These are phyloP conservation scores for Edolisoma coerulescens DNA, from an alignment of 2,113 vertebrate species.

Conservation along the genomic window DNA sequence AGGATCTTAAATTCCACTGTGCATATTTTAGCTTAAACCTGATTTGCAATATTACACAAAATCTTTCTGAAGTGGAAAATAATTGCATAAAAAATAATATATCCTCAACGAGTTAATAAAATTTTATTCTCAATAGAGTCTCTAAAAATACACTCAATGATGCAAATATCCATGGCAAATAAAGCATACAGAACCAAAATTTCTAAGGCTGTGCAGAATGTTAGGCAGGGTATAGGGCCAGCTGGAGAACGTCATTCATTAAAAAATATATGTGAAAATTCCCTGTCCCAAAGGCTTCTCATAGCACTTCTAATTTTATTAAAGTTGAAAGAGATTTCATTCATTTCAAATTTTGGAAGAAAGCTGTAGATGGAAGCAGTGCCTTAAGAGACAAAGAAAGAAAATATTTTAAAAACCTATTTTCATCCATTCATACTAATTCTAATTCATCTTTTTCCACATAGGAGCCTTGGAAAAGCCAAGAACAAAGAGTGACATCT, in stretches of 20 bases:
- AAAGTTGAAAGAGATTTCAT: constrained; percentile 1
- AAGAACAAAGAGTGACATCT: neutral
- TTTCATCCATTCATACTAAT: neutral
- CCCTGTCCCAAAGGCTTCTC: constrained; percentile 1
- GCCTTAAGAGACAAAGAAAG: neutral
- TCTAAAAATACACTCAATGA: neutral
- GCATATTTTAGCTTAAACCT: neutral
- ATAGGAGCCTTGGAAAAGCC: neutral
- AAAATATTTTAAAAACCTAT: neutral
- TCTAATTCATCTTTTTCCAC: neutral
- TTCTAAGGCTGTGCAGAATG: neutral
- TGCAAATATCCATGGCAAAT: neutral
- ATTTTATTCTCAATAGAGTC: neutral
- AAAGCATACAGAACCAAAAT: neutral
- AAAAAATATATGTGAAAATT: neutral
- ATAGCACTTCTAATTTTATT: constrained; percentile 19
- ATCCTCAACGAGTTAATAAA: constrained; percentile 16
- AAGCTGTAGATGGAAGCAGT: constrained; percentile 17
- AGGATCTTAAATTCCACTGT: neutral
- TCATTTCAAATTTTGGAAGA: constrained; percentile 25
- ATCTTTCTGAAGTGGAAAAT: constrained; percentile 4
- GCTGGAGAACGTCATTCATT: neutral
- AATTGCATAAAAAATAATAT: constrained; percentile 13
- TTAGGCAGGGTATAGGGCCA: neutral
- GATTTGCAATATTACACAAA: neutral